Evolutionary conservation across 2,113 vertebrate genomes (phyloP).

Genomic region (Brachyistius frenatus): DNA sequence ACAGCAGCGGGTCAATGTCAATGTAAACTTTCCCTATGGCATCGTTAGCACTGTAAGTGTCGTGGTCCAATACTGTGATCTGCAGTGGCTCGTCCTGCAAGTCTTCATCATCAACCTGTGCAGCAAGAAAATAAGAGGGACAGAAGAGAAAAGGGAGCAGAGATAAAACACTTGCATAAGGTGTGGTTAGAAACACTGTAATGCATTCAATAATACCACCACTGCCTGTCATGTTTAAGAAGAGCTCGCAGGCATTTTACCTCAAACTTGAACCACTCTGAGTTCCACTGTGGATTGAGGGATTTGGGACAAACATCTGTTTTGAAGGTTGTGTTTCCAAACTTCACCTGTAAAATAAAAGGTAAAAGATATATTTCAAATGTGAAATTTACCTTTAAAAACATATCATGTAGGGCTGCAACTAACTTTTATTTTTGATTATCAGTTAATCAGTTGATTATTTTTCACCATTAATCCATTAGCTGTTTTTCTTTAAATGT

Average conservation of each 20-base stretch:
- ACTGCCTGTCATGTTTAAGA: not conserved
- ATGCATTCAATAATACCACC: not conserved
- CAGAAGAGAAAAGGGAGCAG: not conserved
- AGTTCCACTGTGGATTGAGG: conserved; percentile 99
- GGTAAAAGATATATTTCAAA: not conserved
- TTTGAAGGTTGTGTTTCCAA: conserved; percentile 98
- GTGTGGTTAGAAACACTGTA: not conserved
- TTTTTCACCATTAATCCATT: too few species aligned
- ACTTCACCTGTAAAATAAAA: conserved; percentile 91
- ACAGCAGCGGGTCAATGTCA: conserved; percentile 96
- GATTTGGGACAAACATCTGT: conserved; percentile 97
- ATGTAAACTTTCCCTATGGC: conserved; percentile 99
- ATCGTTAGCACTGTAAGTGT: conserved; percentile 98
- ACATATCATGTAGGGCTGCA: not conserved
- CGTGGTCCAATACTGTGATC: conserved; percentile 97
- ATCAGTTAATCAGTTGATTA: too few species aligned
- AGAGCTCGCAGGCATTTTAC: conserved; percentile 78
- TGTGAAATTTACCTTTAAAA: not conserved
- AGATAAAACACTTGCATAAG: not conserved
- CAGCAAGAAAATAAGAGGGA: not conserved
- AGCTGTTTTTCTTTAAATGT: too few species aligned
- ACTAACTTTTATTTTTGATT: too few species aligned
- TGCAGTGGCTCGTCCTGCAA: conserved; percentile 97
- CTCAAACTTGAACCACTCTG: conserved; percentile 99
- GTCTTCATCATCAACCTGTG: conserved; percentile 98